Percentiles rank a stretch among this genome's conserved stretches.
Evolutionary conservation across 2,888 invertebrate genomes (phyloP).

Genomic region (Branchinecta sandiegonensis): DNA sequence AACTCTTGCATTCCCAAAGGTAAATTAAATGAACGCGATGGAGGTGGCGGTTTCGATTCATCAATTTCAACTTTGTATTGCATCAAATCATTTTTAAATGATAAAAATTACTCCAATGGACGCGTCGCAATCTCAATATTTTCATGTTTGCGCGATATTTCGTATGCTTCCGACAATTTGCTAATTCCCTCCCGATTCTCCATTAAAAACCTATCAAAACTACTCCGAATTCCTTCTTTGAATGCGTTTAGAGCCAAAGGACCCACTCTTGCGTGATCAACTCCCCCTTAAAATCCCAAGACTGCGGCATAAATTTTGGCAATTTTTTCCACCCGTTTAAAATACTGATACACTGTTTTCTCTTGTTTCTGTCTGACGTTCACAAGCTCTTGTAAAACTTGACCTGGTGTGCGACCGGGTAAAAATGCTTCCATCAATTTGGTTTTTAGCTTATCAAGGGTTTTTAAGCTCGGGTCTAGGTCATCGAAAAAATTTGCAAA

Average conservation of each 20-base stretch:
- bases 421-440: constrained; percentile 1
- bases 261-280: background rate
- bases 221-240: background rate
- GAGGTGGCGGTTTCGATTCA: background rate
- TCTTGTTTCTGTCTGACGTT: background rate
- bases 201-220: background rate
- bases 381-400: background rate
- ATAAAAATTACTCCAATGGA: too few relatives aligned
- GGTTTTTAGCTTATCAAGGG: background rate
- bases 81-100: background rate
- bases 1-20: constrained; percentile 4
- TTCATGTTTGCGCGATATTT: background rate
- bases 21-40: background rate
- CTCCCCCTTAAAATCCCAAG: background rate
- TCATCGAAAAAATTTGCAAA: background rate
- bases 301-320: background rate
- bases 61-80: background rate
- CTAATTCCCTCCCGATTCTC: background rate
- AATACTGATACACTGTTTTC: background rate
- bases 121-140: background rate
- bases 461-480: background rate
- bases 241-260: background rate
- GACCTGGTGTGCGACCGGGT: background rate
- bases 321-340: background rate
- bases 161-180: background rate